Conservation (phyloP, 2,888 invertebrate genomes). For the Pseudeuparius sepicola region DNA sequence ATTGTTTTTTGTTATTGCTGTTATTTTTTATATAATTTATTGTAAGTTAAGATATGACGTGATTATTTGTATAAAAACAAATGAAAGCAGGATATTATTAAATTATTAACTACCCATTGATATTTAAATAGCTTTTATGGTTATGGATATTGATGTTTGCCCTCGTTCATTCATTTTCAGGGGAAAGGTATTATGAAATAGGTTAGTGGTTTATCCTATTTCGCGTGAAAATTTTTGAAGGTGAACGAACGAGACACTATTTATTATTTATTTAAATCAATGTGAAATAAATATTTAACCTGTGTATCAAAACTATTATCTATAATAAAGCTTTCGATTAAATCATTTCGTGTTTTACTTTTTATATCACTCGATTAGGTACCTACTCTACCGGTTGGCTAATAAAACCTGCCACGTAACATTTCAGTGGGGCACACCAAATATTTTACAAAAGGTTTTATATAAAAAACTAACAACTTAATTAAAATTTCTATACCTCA, state of each 20-base stretch:
- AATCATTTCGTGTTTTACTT: too few species aligned
- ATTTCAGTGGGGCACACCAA: too few species aligned
- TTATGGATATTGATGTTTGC: constrained; percentile 11
- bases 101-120: too few species aligned
- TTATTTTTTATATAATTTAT: constrained; percentile 30
- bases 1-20: constrained; percentile 29
- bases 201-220: constrained; percentile 34
- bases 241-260: constrained; percentile 22
- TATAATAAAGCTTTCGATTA: constrained; percentile 37
- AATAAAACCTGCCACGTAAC: too few species aligned
- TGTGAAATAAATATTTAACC: constrained; percentile 37
- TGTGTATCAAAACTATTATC: constrained; percentile 35
- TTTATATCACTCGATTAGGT: too few species aligned
- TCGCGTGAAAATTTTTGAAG: constrained; percentile 14
- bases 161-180: constrained; percentile 14
- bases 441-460: too few species aligned
- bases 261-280: constrained; percentile 33
- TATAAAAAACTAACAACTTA: too few species aligned
- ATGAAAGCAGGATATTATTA: too few species aligned
- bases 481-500: too few species aligned
- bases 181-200: constrained; percentile 14
- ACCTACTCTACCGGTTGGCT: too few species aligned
- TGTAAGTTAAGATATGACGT: constrained; percentile 32
- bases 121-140: too few species aligned
- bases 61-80: constrained; percentile 33